Base-by-base conservation (phyloP, 2,113 vertebrate species). In the Lasiurus cinereus region DNA sequence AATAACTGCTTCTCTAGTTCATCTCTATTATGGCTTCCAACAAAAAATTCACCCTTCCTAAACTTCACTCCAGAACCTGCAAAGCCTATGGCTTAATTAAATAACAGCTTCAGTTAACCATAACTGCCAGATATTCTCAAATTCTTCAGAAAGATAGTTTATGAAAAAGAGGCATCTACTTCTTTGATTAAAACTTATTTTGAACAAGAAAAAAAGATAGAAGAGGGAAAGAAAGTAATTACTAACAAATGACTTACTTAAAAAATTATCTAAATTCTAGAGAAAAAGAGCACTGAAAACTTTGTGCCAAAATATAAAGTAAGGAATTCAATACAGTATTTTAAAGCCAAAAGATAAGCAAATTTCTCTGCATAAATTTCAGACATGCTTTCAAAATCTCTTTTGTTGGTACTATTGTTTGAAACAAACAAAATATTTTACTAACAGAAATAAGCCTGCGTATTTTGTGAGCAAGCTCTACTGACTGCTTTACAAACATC, bases 231-330 rank as follows among this genome's bases (percentile, higher is more conserved):
- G 77, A 92, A 76, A 96, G 19, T 69, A 88, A 97, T 87, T 91
- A 88, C 56, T 83, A 95, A 88, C 76, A 82, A 94, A 91, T 83
- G 31, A 95, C 29, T 92, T 79, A 66, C 59, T 94, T 88, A 54
- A 87, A 87, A 89, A 88, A 96, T 48, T 91, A 92, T 84, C 77
- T 97, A 33, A 93, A 91, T 90, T 90, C 67, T 96, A 85, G 50
- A 89, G 50, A 95, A 93, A 93, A 1, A 52, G 8, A 94, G 86
- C 16, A 93, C 5, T 59, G 33, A 82, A 94, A 95, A 73, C 83
- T 96, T 33, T 62, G 10, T 88, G 85, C 54, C 94, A 92, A 95
- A 88, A 95, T 39, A 31, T 73, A 92, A 79, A 94, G 59, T 62
- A 62, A 64, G 62, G 59, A 83, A 87, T 84, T 70, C n/a, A 91